Evolutionary conservation across 2,113 vertebrate genomes (phyloP).

Genomic region (Petrocephalus microphthalmus): DNA sequence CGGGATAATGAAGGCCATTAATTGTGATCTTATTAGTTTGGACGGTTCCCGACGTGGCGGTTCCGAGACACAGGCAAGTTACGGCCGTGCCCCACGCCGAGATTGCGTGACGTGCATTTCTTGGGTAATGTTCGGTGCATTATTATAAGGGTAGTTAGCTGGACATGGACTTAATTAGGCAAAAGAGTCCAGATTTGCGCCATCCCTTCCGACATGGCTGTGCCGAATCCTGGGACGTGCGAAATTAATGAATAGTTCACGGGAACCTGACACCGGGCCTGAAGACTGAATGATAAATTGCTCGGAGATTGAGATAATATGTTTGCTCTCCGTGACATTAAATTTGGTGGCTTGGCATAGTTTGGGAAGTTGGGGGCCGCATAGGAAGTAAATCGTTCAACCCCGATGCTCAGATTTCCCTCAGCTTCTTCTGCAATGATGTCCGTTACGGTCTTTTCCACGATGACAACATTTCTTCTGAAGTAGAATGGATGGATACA

Average conservation of each 20-base stretch:
- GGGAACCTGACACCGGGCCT: constrained; percentile 44
- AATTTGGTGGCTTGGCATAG: neutral
- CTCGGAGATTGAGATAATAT: constrained; percentile 32
- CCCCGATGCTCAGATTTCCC: neutral
- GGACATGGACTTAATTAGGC: constrained; percentile 54
- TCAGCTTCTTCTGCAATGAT: neutral
- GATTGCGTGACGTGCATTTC: constrained; percentile 31
- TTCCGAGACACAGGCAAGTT: neutral
- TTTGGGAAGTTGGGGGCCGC: neutral
- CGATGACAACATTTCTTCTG: neutral
- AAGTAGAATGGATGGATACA: neutral
- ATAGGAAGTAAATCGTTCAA: neutral
- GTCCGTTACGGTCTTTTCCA: neutral
- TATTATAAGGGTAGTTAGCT: constrained; percentile 53
- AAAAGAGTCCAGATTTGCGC: constrained; percentile 51
- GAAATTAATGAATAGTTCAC: constrained; percentile 56
- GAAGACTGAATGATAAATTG: constrained; percentile 45
- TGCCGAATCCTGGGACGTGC: constrained; percentile 43
- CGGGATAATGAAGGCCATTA: constrained; percentile 13
- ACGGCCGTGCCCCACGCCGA: no score
- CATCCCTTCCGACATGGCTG: constrained; percentile 30
- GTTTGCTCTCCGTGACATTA: constrained; percentile 24
- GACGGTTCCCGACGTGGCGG: neutral
- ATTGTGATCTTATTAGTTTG: constrained; percentile 18
- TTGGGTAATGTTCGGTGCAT: constrained; percentile 41